phyloP scores from a whole-genome alignment of 2,888 invertebrate genomes.

The Orthosia gracilis region DNA sequence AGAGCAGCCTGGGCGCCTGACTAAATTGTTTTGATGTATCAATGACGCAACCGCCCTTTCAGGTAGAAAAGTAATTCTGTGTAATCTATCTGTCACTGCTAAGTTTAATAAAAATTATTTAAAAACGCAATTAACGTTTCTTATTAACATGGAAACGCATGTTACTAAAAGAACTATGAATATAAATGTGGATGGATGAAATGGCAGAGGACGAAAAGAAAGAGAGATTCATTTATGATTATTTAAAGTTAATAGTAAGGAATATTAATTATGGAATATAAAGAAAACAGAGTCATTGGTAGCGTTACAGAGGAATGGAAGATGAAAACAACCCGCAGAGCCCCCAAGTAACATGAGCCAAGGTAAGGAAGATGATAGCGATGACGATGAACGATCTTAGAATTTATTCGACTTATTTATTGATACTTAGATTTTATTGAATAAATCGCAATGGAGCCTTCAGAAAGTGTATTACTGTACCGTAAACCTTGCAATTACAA shows the following conservation, averaged over 20 bases:
- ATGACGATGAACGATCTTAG: not conserved
- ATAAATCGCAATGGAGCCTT: not conserved
- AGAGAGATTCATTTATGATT: no score
- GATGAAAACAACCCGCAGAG: no score
- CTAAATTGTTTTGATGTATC: conserved; percentile 53
- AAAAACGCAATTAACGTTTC: no score
- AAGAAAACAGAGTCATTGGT: no score
- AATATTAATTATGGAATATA: no score
- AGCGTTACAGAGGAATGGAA: no score
- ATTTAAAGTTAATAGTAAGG: no score
- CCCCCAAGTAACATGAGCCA: not conserved
- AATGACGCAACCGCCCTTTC: conserved; percentile 37
- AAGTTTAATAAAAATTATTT: no score
- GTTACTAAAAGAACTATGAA: no score
- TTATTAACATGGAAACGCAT: no score
- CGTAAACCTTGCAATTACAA: not conserved
- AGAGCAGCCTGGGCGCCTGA: conserved; percentile 25
- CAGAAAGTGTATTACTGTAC: not conserved
- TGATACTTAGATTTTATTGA: not conserved
- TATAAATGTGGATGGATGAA: no score
- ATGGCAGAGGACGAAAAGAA: no score
- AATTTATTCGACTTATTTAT: not conserved
- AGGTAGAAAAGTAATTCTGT: conserved; percentile 8
- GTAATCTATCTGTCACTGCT: not conserved
- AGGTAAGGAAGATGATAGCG: not conserved